A percentile compares a stretch with the other conserved stretches of the same genome.
phyloP scores from a whole-genome alignment of 1,140 invertebrate genomes.

The Drosophila rufa region DNA sequence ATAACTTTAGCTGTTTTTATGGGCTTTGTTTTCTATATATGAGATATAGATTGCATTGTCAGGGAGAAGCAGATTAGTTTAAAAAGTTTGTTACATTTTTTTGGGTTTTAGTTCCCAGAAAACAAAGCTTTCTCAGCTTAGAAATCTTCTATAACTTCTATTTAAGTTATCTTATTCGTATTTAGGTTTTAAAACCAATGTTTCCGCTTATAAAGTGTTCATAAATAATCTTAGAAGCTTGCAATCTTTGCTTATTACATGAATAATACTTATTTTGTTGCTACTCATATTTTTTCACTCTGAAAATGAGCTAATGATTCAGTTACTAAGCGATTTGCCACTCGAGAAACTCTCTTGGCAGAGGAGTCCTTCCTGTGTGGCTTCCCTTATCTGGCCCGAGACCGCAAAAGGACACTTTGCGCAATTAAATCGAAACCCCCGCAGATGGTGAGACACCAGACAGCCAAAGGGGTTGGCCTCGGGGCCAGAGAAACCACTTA shows the following conservation, averaged over 20 bases:
- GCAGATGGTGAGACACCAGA: slow-evolving; percentile 14
- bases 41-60: slow-evolving; percentile 1
- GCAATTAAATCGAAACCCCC: slow-evolving; percentile 45
- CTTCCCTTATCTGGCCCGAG: slow-evolving; percentile 23
- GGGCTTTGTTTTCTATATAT: slow-evolving; percentile 2
- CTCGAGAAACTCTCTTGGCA: slow-evolving; percentile 16
- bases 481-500: slow-evolving; percentile 67
- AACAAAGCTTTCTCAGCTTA: background rate
- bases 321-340: slow-evolving; percentile 26
- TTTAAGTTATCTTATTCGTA: background rate
- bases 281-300: background rate
- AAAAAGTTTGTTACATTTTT: background rate
- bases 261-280: slow-evolving; percentile 23
- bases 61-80: slow-evolving; percentile 1
- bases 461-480: slow-evolving; percentile 32
- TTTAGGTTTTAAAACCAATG: background rate
- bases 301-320: slow-evolving; percentile 31
- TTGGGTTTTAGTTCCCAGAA: background rate
- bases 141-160: background rate
- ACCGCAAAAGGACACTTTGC: slow-evolving; percentile 35
- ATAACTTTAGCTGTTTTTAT: slow-evolving; percentile 8
- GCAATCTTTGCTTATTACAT: background rate
- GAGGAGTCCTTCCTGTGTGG: slow-evolving; percentile 37
- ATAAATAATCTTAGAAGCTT: background rate
- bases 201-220: background rate